Percentiles rank a stretch among this genome's conserved stretches.
Conservation (phyloP, 2,888 invertebrate species). For the Esperia sulphurella region DNA sequence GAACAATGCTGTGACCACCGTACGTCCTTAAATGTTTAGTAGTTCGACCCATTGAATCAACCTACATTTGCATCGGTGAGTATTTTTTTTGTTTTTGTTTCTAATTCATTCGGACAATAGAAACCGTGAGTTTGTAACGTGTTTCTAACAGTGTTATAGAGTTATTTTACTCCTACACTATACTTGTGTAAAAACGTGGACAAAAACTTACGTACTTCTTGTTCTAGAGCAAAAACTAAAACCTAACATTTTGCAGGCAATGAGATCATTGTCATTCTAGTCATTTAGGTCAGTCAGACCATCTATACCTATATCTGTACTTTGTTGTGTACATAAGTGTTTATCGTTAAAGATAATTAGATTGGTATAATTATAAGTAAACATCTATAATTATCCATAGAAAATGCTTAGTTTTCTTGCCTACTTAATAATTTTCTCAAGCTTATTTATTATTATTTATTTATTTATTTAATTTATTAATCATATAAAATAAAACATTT, state of each 20-base stretch:
- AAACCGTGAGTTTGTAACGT: neutral
- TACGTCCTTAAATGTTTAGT: slow-evolving; percentile 1
- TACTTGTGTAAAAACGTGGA: neutral
- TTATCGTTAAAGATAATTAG: too few species aligned
- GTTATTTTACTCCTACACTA: neutral
- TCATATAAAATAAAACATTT: too few species aligned
- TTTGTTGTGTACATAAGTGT: too few species aligned
- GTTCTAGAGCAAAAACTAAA: neutral
- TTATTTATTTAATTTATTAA: too few species aligned
- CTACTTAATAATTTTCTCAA: too few species aligned
- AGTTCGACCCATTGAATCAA: neutral
- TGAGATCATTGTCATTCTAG: neutral
- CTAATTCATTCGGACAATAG: neutral
- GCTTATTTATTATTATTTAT: too few species aligned
- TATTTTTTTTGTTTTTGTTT: neutral
- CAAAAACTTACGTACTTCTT: too few species aligned
- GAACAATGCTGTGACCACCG: slow-evolving; percentile 13
- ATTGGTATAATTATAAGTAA: too few species aligned
- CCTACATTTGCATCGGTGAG: slow-evolving; percentile 2
- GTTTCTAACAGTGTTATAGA: neutral
- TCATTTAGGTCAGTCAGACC: neutral
- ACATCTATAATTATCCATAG: too few species aligned
- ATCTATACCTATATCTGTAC: neutral
- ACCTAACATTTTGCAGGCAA: too few species aligned
- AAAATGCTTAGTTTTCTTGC: too few species aligned